Evolutionary conservation across 2,888 invertebrate genomes (phyloP), one percentile per base, ranked within the genome.

Genomic region (Griposia aprilina): DNA sequence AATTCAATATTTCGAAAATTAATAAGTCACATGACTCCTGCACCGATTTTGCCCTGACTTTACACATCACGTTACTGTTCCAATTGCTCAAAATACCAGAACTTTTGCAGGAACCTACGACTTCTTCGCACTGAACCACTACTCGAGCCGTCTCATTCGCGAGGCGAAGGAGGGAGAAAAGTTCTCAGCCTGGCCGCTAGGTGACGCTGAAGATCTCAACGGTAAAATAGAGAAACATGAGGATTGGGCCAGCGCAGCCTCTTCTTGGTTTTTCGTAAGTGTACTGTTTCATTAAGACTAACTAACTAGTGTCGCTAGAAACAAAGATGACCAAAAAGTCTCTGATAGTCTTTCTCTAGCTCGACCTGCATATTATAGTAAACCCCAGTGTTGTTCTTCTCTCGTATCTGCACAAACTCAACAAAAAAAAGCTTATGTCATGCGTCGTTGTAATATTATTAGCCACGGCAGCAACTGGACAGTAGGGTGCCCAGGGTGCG

Each of bases 81-180:
- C 6, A 52, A 52, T 52, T 41, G 0, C 65, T 41, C 23, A 65
- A 65, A 41, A 41, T n/a, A 23, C 1, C 8, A 41, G 2, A 17
- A 45, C n/a, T n/a, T 45, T 17, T 45, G 2, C 87, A 94, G 97
- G 97, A 1, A 95, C 97, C 0, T 94, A 92, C 11, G 97, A 97
- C 86, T 97, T 94, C 89, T 93, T 95, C 73, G 97, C 95, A 0
- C 60, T 97, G 66, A 97, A 97, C 87, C 93, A 95, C 79, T 97
- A 97, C 91, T 94, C 96, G 86, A 20, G 59, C 82, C 52, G 88
- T 88, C 0, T 86, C 85, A 2, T 81, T 55, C 36, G 88, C 78
- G 0, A 50, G 45, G 52, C 78, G 73, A 0, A 89, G 81, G 6
- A 90, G 87, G 74, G 50, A 0, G 57, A 85, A 7, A 0, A 36